phyloP scores from a whole-genome alignment of 2,113 vertebrate species.

The Mus spicilegus region DNA sequence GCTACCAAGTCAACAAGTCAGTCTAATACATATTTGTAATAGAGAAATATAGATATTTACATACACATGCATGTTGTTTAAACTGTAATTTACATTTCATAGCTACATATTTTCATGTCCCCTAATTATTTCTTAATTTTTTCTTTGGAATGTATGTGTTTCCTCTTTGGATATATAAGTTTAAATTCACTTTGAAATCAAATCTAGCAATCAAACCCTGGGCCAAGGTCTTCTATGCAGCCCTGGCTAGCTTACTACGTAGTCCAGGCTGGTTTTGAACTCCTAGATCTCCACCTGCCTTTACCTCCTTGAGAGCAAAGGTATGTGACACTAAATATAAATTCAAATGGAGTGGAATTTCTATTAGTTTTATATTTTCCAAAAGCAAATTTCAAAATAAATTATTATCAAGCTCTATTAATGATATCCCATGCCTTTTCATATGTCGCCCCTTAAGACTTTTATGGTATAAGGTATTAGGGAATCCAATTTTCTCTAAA shows the following conservation, averaged over 20 bases:
- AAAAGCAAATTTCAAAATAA: constrained; percentile 22
- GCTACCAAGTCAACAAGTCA: constrained; percentile 1
- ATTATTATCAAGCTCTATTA: background rate
- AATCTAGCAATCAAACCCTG: background rate
- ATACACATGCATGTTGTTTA: background rate
- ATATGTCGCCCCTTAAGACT: background rate
- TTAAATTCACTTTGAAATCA: background rate
- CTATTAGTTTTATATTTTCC: background rate
- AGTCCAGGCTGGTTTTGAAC: background rate
- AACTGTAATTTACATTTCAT: background rate
- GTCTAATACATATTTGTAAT: background rate
- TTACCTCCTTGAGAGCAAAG: background rate
- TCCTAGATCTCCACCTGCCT: background rate
- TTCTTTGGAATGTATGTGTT: constrained; percentile 34
- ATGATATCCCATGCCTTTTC: background rate
- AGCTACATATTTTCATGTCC: constrained; percentile 33
- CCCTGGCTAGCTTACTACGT: background rate
- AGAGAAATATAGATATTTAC: background rate
- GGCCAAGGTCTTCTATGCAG: background rate
- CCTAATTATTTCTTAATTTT: constrained; percentile 31
- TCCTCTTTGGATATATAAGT: background rate
- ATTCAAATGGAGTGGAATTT: background rate
- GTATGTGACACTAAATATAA: too few species aligned
- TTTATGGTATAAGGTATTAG: background rate
- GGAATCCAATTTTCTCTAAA: background rate